These are phyloP conservation scores for Microctonus aethiopoides DNA, from an alignment of 2,888 invertebrate species.

Conservation along the genomic window DNA sequence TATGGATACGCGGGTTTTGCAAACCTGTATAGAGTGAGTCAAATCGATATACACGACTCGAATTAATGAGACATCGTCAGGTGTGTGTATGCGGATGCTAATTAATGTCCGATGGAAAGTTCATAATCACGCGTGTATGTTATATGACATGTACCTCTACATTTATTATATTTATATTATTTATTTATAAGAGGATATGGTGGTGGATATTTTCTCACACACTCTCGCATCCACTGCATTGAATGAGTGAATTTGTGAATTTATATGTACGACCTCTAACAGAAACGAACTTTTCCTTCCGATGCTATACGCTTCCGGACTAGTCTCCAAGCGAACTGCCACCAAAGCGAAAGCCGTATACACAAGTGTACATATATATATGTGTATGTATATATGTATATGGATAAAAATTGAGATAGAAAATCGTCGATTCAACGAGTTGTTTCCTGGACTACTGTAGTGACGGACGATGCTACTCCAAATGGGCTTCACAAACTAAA, in stretches of 20 bases:
- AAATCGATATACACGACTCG: slow-evolving; percentile 30
- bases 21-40: not conserved
- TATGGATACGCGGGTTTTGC: slow-evolving; percentile 21
- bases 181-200: too few species aligned
- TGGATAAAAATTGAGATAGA: not conserved
- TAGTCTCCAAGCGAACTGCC: not conserved
- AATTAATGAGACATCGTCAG: slow-evolving; percentile 39
- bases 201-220: too few species aligned
- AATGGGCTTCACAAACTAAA: not conserved
- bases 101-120: slow-evolving; percentile 41
- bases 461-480: not conserved
- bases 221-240: not conserved
- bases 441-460: not conserved
- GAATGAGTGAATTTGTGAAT: not conserved
- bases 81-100: slow-evolving; percentile 36
- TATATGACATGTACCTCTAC: not conserved
- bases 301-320: not conserved
- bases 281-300: not conserved
- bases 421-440: not conserved
- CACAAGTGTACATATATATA: too few species aligned
- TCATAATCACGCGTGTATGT: not conserved
- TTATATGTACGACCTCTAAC: not conserved
- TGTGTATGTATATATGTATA: not conserved
- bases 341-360: not conserved
- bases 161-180: not conserved